Evolutionary conservation across 2,113 vertebrate genomes (phyloP), one percentile per base, ranked within the genome.

Genomic region (Peucedramus taeniatus): DNA sequence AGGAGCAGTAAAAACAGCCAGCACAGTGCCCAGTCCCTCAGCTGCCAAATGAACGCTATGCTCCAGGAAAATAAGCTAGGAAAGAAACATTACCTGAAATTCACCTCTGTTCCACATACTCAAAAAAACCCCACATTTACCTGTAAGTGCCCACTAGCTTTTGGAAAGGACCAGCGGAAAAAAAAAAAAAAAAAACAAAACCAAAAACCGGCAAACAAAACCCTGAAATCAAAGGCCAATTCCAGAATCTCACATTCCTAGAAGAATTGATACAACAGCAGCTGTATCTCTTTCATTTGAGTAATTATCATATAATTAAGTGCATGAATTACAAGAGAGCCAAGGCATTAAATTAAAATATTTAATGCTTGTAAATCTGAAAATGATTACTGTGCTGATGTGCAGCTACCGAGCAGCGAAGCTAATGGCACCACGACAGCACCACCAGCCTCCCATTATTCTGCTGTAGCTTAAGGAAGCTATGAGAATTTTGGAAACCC

Each of bases 261-360:
- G 97, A 97, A 98, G 97, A 98, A 98, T 85, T 96, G 97, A 97
- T 97, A 97, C 83, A 92, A 98, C 97, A 98, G 97, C 98, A 98
- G 98, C 98, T 98, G 98, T 98, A 98, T 97, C 98, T 98, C 98
- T 98, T 98, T 98, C 97, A 97, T 98, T 98, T 98, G 98, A 98
- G 98, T 98, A 98, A 98, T 99, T 98, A 99, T 98, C 97, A 98
- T 98, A 98, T 99, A 98, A 99, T 99, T 99, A 98, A 98, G 98
- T 98, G 98, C 98, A 98, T 98, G 98, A 98, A 98, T 99, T 98
- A 98, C 98, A 98, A 98, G 98, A 98, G 98, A 98, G 98, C 98
- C 98, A 99, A 98, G 98, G 98, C 98, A 98, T 99, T 98, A 98
- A 98, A 98, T 98, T 99, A 98, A 98, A 99, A 99, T 98, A 98